Conservation (phyloP, 1,140 invertebrate genomes). For the Drosophila navojoa region DNA sequence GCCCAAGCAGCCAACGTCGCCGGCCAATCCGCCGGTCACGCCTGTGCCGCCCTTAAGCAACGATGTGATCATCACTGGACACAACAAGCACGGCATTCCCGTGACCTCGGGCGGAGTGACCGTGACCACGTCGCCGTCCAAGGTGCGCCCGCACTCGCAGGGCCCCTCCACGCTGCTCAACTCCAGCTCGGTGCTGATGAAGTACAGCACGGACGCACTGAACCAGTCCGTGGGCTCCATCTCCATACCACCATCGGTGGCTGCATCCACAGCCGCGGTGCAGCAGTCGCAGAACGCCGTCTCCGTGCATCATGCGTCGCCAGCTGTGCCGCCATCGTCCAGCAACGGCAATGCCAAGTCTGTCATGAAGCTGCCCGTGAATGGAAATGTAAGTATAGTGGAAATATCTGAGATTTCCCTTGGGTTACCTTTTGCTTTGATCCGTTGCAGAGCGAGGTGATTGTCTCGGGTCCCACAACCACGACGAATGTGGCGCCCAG, state of each 20-base stretch:
- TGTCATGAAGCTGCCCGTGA: constrained; percentile 81
- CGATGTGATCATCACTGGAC: constrained; percentile 84
- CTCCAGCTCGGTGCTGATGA: constrained; percentile 78
- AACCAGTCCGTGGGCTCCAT: constrained; percentile 83
- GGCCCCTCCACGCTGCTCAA: constrained; percentile 84
- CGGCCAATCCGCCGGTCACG: constrained; percentile 73
- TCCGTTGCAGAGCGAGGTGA: constrained; percentile 68
- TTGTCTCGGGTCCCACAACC: constrained; percentile 86
- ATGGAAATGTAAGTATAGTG: constrained; percentile 68
- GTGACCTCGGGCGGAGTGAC: constrained; percentile 87
- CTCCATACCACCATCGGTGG: constrained; percentile 59
- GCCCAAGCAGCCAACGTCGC: constrained; percentile 63
- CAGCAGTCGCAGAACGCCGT: constrained; percentile 63
- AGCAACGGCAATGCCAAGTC: constrained; percentile 82
- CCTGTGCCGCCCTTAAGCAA: constrained; percentile 81
- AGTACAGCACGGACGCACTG: constrained; percentile 80
- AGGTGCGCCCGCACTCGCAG: constrained; percentile 85
- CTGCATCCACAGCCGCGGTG: constrained; percentile 8
- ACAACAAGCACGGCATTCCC: constrained; percentile 85
- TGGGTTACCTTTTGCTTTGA: not conserved
- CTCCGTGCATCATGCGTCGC: constrained; percentile 82
- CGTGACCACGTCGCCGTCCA: constrained; percentile 86
- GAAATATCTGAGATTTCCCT: not conserved
- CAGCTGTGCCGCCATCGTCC: constrained; percentile 68
- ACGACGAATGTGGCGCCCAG: constrained; percentile 87